Evolutionary conservation across 1,140 invertebrate species (phyloP).

Genomic region (Drosophila repletoides): DNA sequence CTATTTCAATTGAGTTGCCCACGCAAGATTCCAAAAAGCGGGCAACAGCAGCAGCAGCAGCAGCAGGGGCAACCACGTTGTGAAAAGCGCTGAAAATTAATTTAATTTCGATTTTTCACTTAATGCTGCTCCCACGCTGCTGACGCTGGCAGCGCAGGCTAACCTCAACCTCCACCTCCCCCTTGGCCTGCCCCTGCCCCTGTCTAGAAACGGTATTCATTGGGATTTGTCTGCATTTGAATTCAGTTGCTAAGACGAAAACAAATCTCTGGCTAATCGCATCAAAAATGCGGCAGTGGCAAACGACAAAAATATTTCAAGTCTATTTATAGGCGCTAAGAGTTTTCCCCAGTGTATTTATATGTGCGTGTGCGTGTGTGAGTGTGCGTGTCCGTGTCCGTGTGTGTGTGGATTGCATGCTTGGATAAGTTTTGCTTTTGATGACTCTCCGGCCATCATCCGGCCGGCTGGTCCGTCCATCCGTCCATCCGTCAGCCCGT

Average conservation of each 20-base stretch:
- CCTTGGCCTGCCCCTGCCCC: background rate
- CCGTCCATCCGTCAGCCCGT: slow-evolving; percentile 2
- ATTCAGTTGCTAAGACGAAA: slow-evolving; percentile 49
- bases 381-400: slow-evolving; percentile 6
- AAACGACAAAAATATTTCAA: slow-evolving; percentile 38
- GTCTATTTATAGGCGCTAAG: slow-evolving; percentile 35
- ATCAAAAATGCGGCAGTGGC: slow-evolving; percentile 63
- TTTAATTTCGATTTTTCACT: slow-evolving; percentile 36
- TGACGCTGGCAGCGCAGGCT: too few species aligned
- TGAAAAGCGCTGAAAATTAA: slow-evolving; percentile 21
- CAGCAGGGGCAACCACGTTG: too few species aligned
- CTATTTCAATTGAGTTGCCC: slow-evolving; percentile 3
- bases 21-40: background rate
- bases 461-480: too few species aligned
- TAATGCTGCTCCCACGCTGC: background rate
- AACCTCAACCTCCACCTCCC: background rate
- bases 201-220: background rate
- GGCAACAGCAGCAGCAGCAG: too few species aligned
- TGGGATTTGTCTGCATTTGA: slow-evolving; percentile 43
- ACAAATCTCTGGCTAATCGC: slow-evolving; percentile 63
- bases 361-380: background rate
- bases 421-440: slow-evolving; percentile 30
- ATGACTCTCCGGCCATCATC: too few species aligned
- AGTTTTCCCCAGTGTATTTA: background rate
- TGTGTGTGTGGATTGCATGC: slow-evolving; percentile 15